Evolutionary conservation across 1,140 invertebrate genomes (phyloP).

Genomic region (Reticulitermes speratus): DNA sequence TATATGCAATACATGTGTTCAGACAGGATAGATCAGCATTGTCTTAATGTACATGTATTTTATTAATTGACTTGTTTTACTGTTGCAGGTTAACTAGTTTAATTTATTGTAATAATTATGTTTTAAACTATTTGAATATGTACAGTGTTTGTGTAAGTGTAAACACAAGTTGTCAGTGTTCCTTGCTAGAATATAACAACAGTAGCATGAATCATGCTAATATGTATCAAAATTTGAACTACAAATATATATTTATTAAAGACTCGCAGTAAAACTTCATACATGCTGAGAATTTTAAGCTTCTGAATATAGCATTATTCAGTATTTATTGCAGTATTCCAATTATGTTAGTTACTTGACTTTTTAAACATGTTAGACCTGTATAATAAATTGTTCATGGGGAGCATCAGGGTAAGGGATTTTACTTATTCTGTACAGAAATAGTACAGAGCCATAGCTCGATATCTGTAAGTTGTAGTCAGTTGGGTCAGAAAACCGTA

Average conservation of each 20-base stretch:
- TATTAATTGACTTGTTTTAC: neutral
- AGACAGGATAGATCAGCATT: neutral
- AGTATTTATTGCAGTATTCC: neutral
- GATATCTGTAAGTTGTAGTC: no score
- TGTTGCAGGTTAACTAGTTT: neutral
- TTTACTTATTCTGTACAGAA: no score
- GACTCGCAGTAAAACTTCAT: neutral
- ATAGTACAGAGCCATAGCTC: no score
- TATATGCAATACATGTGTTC: neutral
- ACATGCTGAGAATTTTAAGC: neutral
- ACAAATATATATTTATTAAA: neutral
- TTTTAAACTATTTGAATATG: neutral
- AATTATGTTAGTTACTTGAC: neutral
- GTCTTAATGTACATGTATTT: slow-evolving; percentile 2
- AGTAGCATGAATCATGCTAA: neutral
- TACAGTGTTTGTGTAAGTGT: neutral
- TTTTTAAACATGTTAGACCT: neutral
- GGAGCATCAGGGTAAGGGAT: no score
- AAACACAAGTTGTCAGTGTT: neutral
- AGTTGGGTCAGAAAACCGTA: no score
- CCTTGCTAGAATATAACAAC: neutral
- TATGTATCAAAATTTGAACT: neutral
- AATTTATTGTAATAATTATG: neutral
- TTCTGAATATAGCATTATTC: neutral
- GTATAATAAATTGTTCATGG: neutral